Conservation (phyloP, 2,888 invertebrate genomes). For the Sericinus montela region DNA sequence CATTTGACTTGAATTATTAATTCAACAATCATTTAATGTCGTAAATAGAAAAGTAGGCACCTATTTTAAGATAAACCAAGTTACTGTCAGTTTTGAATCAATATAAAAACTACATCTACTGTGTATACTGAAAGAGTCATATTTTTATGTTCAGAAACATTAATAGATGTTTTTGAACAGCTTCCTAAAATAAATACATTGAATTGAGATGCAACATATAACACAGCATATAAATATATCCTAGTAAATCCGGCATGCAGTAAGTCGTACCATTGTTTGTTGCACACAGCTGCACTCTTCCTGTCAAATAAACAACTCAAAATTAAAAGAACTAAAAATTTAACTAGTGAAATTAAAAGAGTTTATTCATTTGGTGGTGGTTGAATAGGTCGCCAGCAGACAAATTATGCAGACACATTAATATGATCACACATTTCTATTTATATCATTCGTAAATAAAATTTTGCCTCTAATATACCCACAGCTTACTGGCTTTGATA, state of each 20-base stretch:
- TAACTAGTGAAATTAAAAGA: too few relatives aligned
- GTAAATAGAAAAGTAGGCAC: not conserved
- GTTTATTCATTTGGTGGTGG: too few relatives aligned
- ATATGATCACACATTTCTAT: too few relatives aligned
- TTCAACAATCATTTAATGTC: too few relatives aligned
- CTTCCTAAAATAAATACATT: slow-evolving; percentile 38
- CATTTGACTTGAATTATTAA: too few relatives aligned
- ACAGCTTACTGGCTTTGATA: too few relatives aligned
- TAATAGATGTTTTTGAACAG: slow-evolving; percentile 36
- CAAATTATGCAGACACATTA: too few relatives aligned
- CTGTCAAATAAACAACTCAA: slow-evolving; percentile 20
- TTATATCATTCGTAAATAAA: too few relatives aligned
- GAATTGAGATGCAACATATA: slow-evolving; percentile 55
- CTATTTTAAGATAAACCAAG: not conserved
- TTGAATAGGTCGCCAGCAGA: too few relatives aligned
- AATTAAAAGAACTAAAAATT: too few relatives aligned
- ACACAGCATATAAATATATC: slow-evolving; percentile 60
- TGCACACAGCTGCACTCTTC: slow-evolving; percentile 70
- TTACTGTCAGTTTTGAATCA: not conserved
- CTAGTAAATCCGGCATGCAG: slow-evolving; percentile 63
- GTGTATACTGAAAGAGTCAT: slow-evolving; percentile 5
- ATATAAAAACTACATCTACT: slow-evolving; percentile 22
- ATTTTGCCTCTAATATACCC: too few relatives aligned
- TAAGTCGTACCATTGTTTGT: slow-evolving; percentile 64
- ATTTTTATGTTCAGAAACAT: slow-evolving; percentile 21